These are phyloP conservation scores for Salvator merianae DNA, from an alignment of 2,113 vertebrate species.

Conservation along the genomic window DNA sequence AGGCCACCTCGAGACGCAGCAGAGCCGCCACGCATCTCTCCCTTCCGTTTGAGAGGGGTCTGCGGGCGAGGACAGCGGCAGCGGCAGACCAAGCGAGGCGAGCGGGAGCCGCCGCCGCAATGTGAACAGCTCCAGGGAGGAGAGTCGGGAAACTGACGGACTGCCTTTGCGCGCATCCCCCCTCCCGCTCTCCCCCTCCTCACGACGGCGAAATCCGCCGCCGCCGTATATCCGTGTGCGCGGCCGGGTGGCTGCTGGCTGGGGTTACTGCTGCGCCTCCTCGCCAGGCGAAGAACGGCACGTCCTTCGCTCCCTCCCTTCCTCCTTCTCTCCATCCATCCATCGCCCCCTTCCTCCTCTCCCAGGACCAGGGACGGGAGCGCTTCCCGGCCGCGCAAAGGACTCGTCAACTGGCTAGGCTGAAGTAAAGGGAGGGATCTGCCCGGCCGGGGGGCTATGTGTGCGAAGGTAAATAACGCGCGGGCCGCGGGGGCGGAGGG, in stretches of 20 bases:
- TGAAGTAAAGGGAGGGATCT: neutral
- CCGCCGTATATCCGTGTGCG: neutral
- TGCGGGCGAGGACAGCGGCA: neutral
- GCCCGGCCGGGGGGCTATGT: neutral
- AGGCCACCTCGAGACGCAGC: neutral
- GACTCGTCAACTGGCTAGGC: neutral
- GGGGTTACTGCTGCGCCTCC: neutral
- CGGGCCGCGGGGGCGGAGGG: neutral
- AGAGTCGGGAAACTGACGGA: too few species aligned
- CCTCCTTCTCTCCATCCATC: too few species aligned
- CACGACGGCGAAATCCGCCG: neutral
- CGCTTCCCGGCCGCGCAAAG: neutral
- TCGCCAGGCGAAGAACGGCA: too few species aligned
- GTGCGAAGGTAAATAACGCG: neutral
- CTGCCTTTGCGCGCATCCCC: too few species aligned
- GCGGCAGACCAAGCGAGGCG: slow-evolving; percentile 20
- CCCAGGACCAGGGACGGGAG: neutral
- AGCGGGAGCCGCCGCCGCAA: neutral
- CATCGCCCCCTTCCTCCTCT: neutral
- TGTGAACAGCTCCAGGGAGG: slow-evolving; percentile 1
- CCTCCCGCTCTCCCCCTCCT: neutral
- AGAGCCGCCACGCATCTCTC: neutral
- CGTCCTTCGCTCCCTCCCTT: too few species aligned
- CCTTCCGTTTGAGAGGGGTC: too few species aligned
- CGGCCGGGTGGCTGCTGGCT: neutral